Percentiles rank a stretch among this genome's conserved stretches.
phyloP scores from a whole-genome alignment of 2,797 vertebrate genomes.

The Sebastes oblongus region DNA sequence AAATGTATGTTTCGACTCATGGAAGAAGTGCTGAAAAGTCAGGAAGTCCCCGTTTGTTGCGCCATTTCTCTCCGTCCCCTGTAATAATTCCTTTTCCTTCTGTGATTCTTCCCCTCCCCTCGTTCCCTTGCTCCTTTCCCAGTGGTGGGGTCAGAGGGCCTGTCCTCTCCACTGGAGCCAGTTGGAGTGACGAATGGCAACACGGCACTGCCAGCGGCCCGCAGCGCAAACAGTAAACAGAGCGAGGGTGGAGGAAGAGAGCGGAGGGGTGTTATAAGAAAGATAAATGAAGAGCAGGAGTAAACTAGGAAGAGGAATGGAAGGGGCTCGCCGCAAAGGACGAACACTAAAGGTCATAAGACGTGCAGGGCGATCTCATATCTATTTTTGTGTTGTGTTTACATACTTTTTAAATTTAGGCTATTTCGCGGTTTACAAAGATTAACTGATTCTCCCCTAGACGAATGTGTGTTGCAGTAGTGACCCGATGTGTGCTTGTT shows the following conservation, averaged over 20 bases:
- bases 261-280: slow-evolving; percentile 46
- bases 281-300: slow-evolving; percentile 47
- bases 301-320: slow-evolving; percentile 27
- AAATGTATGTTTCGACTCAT: neutral
- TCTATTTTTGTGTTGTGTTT: slow-evolving; percentile 26
- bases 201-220: slow-evolving; percentile 54
- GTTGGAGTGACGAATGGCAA: slow-evolving; percentile 69
- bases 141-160: slow-evolving; percentile 61
- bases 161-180: slow-evolving; percentile 69
- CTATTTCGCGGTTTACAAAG: neutral
- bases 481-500: neutral
- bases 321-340: slow-evolving; percentile 20
- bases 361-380: slow-evolving; percentile 9
- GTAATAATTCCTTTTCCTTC: neutral
- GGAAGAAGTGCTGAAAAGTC: neutral
- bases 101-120: slow-evolving; percentile 7
- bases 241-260: slow-evolving; percentile 48
- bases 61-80: neutral
- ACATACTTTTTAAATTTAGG: slow-evolving; percentile 6
- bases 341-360: slow-evolving; percentile 47
- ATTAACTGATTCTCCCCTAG: neutral
- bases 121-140: slow-evolving; percentile 47
- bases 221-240: slow-evolving; percentile 61
- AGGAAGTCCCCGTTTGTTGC: neutral
- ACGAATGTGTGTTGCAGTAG: neutral